Evolutionary conservation across 2,797 vertebrate species (phyloP), one percentile per base, ranked within the genome.

Genomic region (Neoniphon sammara): DNA sequence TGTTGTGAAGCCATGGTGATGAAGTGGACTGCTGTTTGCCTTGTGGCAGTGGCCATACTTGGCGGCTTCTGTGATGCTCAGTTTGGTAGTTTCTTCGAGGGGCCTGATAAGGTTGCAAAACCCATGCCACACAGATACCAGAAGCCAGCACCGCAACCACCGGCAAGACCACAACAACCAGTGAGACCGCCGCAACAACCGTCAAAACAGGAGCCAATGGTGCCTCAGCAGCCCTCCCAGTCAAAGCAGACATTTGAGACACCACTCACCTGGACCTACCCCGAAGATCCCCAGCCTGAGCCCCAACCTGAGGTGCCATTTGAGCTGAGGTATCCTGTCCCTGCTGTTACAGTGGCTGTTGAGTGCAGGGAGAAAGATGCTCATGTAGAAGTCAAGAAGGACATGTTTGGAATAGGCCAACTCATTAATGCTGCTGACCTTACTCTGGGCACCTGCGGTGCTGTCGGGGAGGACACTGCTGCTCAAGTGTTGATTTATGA

Each of bases 361-460:
- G 54, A 86, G 0, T 94, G 94, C 82, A 71, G 69, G 53, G 93
- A 93, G 71, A 67, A 0, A 0, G 3, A 17, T 0, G 79, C 83
- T 66, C 72, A 80, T 1, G 89, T 94, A 30, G 84, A 85, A 30
- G 91, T 91, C 61, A 86, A 90, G 59, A 88, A 68, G 74, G 92
- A 94, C 75, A 11, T 93, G 49, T 92, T 91, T 82, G 90, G 92
- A 2, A 88, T 23, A 5, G 91, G 92, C 6, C 82, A 91, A 56
- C 14, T 55, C 0, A 86, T 93, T 66, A 73, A 85, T 20, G 7
- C 89, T 2, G 5, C 31, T 0, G 84, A 91, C 34, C 66, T 94
- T 1, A 80, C 53, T 18, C 57, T 94, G 53, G 93, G 93, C 73
- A 6, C 5, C 5, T 94, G 94, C 59, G 3, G 0, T 0, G 53